Evolutionary conservation across 2,113 vertebrate genomes (phyloP).

Genomic region (Mesembrinibis cayennensis): DNA sequence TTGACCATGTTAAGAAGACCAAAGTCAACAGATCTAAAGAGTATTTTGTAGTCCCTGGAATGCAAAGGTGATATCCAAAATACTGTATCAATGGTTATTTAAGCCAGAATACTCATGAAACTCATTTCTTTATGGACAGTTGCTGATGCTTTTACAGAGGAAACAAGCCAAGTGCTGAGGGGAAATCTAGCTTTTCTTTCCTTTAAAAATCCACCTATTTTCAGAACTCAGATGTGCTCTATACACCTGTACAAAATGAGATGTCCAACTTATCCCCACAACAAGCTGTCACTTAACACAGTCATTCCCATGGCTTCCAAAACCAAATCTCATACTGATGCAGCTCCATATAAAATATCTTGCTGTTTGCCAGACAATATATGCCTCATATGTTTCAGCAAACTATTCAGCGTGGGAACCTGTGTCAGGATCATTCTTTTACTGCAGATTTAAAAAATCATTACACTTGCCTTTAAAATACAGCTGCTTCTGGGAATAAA

Average conservation of each 20-base stretch:
- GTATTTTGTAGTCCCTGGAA: constrained; percentile 56
- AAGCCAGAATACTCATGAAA: neutral
- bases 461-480: neutral
- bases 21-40: constrained; percentile 52
- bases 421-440: neutral
- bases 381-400: neutral
- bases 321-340: neutral
- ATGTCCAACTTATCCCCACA: neutral
- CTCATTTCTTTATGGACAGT: neutral
- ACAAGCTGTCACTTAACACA: neutral
- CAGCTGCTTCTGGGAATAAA: neutral
- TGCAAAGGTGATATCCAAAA: neutral
- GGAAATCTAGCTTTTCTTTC: neutral
- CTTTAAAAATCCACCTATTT: neutral
- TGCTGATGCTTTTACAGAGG: neutral
- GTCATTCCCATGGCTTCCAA: neutral
- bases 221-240: neutral
- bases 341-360: neutral
- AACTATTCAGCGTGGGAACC: neutral
- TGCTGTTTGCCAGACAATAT: neutral
- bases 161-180: neutral
- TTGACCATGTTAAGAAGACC: constrained; percentile 32
- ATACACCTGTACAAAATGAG: neutral
- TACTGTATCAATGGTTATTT: neutral
- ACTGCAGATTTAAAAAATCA: neutral